Conservation (phyloP, 2,888 invertebrate species). For the Acheta domesticus region DNA sequence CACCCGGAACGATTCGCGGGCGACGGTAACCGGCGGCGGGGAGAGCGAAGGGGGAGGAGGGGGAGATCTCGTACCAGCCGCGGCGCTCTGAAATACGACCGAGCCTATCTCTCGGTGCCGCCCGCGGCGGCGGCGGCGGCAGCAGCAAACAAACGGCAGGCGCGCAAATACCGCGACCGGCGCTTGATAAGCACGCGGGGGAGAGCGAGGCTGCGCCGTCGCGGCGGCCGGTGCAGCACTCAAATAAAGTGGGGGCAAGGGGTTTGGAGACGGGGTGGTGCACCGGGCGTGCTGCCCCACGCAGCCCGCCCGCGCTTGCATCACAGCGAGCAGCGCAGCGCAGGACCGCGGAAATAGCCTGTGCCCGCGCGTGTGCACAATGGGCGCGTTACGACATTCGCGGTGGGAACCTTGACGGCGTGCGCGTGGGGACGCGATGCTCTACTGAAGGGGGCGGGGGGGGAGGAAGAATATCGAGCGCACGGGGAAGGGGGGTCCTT, state of each 20-base stretch:
- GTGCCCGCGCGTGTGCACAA: no score
- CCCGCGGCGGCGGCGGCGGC: conserved; percentile 19
- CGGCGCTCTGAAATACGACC: neutral
- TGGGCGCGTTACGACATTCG: no score
- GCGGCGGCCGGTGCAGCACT: neutral
- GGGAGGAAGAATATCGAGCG: no score
- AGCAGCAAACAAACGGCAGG: neutral
- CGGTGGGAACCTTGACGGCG: no score
- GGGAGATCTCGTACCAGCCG: neutral
- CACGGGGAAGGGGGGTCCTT: no score
- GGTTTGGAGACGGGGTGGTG: neutral
- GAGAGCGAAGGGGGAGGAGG: neutral
- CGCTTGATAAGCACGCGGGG: conserved; percentile 2
- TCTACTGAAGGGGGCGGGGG: no score
- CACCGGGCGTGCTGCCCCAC: neutral
- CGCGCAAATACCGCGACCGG: neutral
- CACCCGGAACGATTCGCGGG: neutral
- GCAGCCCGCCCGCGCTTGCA: neutral
- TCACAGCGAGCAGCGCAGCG: neutral
- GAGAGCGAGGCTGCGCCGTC: neutral
- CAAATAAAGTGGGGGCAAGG: conserved; percentile 20
- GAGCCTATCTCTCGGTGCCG: neutral
- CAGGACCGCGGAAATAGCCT: neutral
- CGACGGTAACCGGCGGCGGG: neutral
- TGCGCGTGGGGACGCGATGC: no score